Evolutionary conservation across 1,140 invertebrate genomes (phyloP).

Genomic region (Platyura marginata): DNA sequence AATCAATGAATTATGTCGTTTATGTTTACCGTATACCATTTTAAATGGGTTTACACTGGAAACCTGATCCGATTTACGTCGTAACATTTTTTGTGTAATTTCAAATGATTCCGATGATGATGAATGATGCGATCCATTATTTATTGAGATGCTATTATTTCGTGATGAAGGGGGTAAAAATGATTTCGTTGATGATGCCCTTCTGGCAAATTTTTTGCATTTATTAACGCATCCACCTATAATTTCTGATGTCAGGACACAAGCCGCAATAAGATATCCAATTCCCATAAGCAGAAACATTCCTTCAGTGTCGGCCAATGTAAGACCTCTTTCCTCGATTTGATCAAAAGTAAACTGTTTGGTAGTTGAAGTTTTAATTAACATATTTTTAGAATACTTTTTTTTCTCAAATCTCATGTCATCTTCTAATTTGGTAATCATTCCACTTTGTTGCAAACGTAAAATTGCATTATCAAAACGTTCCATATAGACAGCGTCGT

Average conservation of each 20-base stretch:
- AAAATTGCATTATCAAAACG: slow-evolving; percentile 36
- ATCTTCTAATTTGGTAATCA: slow-evolving; percentile 38
- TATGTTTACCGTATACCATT: background rate
- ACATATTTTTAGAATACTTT: slow-evolving; percentile 31
- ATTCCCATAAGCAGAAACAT: slow-evolving; percentile 53
- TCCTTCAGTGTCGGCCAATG: slow-evolving; percentile 30
- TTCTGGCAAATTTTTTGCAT: slow-evolving; percentile 24
- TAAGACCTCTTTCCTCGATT: background rate
- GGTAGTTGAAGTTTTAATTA: slow-evolving; percentile 28
- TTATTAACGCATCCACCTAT: slow-evolving; percentile 40
- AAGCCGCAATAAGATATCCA: slow-evolving; percentile 37
- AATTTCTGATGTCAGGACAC: slow-evolving; percentile 35
- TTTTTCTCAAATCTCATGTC: slow-evolving; percentile 51
- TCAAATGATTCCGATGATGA: background rate
- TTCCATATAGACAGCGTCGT: slow-evolving; percentile 36
- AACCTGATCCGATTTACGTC: background rate
- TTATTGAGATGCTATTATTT: background rate
- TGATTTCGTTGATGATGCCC: slow-evolving; percentile 5
- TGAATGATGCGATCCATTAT: background rate
- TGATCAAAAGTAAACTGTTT: background rate
- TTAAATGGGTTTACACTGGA: background rate
- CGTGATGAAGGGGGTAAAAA: too few species aligned
- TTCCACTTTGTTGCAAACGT: slow-evolving; percentile 38
- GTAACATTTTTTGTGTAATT: background rate
- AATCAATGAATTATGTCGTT: background rate